These are phyloP conservation scores for Triplophysa bombifrons DNA, from an alignment of 2,797 vertebrate species.

Conservation along the genomic window DNA sequence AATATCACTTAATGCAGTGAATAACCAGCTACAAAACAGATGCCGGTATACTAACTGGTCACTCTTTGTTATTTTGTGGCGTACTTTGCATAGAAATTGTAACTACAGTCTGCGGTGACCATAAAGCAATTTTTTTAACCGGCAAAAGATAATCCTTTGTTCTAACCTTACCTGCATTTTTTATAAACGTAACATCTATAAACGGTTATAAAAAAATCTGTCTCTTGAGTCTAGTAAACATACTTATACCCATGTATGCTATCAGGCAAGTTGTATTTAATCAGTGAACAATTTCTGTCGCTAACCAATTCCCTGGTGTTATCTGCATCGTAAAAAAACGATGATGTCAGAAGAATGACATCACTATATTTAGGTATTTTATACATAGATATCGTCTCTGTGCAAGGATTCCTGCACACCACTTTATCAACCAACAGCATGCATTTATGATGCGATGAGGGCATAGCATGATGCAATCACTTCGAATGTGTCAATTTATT, in stretches of 20 bases:
- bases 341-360: background rate
- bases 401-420: background rate
- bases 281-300: background rate
- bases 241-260: background rate
- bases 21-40: background rate
- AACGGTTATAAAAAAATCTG: background rate
- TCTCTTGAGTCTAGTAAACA: background rate
- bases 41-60: background rate
- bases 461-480: constrained; percentile 7
- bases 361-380: background rate
- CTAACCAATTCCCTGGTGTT: too few species aligned
- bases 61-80: background rate
- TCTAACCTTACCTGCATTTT: too few species aligned
- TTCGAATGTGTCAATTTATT: constrained; percentile 23
- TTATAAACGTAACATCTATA: too few species aligned
- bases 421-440: background rate
- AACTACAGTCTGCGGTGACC: too few species aligned
- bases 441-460: background rate
- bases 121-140: background rate
- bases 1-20: too few species aligned
- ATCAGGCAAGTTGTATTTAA: background rate
- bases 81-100: background rate
- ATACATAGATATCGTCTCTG: background rate
- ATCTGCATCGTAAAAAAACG: background rate
- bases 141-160: background rate